Percentiles rank a stretch among this genome's conserved stretches.
phyloP scores from a whole-genome alignment of 2,888 invertebrate genomes.

The Aphodius sticticus region DNA sequence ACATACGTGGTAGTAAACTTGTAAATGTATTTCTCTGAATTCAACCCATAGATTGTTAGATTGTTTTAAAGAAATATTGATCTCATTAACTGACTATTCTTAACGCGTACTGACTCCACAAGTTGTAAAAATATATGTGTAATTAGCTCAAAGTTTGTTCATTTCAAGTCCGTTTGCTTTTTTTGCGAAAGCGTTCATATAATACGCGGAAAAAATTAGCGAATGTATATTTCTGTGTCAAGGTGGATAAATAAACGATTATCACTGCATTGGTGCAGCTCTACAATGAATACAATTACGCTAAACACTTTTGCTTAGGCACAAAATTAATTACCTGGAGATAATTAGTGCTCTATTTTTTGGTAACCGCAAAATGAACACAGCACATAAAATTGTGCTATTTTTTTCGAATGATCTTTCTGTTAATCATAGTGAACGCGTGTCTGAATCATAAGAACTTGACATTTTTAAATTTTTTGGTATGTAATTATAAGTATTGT shows the following conservation, averaged over 20 bases:
- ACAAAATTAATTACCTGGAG: background rate
- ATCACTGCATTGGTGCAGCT: background rate
- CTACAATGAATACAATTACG: background rate
- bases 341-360: background rate
- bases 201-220: constrained; percentile 1
- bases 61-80: no score
- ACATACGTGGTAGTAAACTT: no score
- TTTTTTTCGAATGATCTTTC: background rate
- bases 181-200: background rate
- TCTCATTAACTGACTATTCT: background rate
- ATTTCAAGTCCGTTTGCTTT: background rate
- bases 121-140: constrained; percentile 4
- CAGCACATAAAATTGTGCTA: background rate
- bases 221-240: constrained; percentile 24
- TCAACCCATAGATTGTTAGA: no score
- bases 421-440: no score
- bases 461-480: no score
- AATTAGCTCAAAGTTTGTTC: constrained; percentile 12
- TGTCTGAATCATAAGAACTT: no score
- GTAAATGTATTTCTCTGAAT: no score
- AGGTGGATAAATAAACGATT: constrained; percentile 21
- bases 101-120: background rate
- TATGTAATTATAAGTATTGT: no score
- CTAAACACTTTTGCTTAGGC: background rate
- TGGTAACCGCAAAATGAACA: constrained; percentile 10